phyloP scores from a whole-genome alignment of 2,797 vertebrate genomes.

The Australoheros facetus region DNA sequence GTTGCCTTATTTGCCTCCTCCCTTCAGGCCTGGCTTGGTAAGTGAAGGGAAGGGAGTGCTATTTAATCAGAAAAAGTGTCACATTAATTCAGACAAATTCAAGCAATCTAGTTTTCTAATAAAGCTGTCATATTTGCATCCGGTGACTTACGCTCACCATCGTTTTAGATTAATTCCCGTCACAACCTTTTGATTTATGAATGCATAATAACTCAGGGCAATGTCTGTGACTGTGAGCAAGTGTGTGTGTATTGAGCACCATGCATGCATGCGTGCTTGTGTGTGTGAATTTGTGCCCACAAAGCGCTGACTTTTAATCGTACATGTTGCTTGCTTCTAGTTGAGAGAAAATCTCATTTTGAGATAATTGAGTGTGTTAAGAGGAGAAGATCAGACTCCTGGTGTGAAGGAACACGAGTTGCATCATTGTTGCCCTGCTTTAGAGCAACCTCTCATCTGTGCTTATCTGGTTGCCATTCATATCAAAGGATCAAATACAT shows the following conservation, averaged over 20 bases:
- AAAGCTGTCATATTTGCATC: conserved; percentile 81
- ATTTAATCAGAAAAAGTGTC: conserved; percentile 74
- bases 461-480: conserved; percentile 40
- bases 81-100: conserved; percentile 81
- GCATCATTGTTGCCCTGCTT: conserved; percentile 39
- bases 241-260: neutral
- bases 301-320: conserved; percentile 62
- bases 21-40: conserved; percentile 3
- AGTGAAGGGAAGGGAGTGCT: conserved; percentile 7
- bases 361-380: conserved; percentile 61
- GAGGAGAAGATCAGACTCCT: conserved; percentile 41
- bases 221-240: conserved; percentile 49
- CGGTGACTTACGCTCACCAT: conserved; percentile 74
- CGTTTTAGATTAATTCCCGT: conserved; percentile 76
- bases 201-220: conserved; percentile 69
- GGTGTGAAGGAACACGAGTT: conserved; percentile 19
- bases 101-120: conserved; percentile 78
- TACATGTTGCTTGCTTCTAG: conserved; percentile 53
- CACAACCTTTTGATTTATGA: conserved; percentile 78
- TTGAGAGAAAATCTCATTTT: conserved; percentile 59
- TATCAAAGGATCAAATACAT: conserved; percentile 24
- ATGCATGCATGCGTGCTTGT: neutral
- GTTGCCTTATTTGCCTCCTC: conserved; percentile 21
- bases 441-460: conserved; percentile 34
- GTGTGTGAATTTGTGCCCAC: conserved; percentile 19